phyloP scores from a whole-genome alignment of 2,888 invertebrate genomes.

The Crepidodera aurea region DNA sequence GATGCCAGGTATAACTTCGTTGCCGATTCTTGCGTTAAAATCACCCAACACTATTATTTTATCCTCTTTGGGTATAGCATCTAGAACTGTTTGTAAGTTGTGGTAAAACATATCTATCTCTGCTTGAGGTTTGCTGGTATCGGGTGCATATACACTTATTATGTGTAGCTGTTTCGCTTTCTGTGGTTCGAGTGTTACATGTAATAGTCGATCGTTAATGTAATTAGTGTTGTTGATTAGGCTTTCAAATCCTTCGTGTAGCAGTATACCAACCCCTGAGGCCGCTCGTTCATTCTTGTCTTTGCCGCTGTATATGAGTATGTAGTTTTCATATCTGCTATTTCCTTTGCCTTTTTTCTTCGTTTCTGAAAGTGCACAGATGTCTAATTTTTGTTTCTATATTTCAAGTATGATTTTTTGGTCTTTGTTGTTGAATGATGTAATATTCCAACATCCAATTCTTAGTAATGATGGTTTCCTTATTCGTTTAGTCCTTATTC shows the following conservation, averaged over 20 bases:
- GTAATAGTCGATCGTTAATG: background rate
- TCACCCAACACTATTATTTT: background rate
- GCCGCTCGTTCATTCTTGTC: background rate
- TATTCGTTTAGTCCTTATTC: constrained; percentile 4
- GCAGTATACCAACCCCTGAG: background rate
- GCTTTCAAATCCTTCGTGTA: background rate
- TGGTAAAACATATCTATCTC: background rate
- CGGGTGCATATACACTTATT: background rate
- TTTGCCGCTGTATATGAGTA: constrained; percentile 2
- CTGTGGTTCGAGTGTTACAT: background rate
- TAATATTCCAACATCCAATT: background rate
- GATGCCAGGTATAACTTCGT: background rate
- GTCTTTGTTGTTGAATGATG: background rate
- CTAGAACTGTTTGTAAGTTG: background rate
- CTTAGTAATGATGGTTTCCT: background rate
- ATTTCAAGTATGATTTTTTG: background rate
- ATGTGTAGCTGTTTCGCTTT: background rate
- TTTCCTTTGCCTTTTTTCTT: background rate
- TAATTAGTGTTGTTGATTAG: background rate
- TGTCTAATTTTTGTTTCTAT: background rate
- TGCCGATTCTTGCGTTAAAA: no score
- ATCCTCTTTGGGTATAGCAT: background rate
- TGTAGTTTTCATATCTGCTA: background rate
- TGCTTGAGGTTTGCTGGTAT: background rate
- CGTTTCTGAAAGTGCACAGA: background rate